Evolutionary conservation across 2,888 invertebrate genomes (phyloP).

Genomic region (Harpalus rubripes): DNA sequence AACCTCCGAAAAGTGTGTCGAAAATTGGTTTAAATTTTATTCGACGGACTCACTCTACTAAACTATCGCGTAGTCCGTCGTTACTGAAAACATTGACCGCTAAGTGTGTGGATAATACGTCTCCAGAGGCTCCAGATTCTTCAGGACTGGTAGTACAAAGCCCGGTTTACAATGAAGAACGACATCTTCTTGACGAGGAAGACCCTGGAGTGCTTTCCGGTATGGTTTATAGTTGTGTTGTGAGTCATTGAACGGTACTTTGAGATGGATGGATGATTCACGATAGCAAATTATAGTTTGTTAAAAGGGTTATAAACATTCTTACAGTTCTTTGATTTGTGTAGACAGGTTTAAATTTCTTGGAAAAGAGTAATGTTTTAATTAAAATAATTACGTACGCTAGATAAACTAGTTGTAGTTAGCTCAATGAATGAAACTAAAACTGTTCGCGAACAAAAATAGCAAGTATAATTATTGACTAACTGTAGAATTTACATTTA

Average conservation of each 20-base stretch:
- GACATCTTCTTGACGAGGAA: constrained; percentile 79
- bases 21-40: constrained; percentile 82
- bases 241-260: constrained; percentile 52
- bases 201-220: constrained; percentile 87
- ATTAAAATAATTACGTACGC: background rate
- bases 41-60: constrained; percentile 86
- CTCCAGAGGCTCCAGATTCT: constrained; percentile 39
- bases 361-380: background rate
- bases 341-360: background rate
- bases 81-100: constrained; percentile 81
- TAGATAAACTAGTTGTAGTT: background rate
- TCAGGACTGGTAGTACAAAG: constrained; percentile 59
- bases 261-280: constrained; percentile 25
- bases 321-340: background rate
- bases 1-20: constrained; percentile 68
- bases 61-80: constrained; percentile 84
- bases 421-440: background rate
- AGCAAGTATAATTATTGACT: background rate
- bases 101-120: constrained; percentile 77
- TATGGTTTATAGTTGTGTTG: constrained; percentile 71
- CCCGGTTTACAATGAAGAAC: constrained; percentile 59
- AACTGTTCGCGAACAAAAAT: background rate
- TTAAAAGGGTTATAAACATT: constrained; percentile 1
- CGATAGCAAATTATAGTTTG: constrained; percentile 36
- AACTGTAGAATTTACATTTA: background rate